These are phyloP conservation scores for Callorhinus ursinus DNA, from an alignment of 2,113 vertebrate species.

Conservation along the genomic window DNA sequence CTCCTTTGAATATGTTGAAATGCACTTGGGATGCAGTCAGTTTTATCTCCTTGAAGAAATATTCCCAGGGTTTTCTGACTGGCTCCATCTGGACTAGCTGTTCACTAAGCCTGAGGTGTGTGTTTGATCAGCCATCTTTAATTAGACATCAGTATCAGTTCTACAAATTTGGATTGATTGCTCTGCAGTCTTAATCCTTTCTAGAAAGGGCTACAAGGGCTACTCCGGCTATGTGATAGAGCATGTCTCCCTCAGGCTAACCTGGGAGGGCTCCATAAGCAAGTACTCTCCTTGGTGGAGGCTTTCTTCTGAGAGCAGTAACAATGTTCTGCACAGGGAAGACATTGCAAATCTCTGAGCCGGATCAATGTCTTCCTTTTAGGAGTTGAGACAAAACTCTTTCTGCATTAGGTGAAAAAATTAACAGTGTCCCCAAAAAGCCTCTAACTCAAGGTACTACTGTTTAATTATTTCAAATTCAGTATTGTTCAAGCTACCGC, in stretches of 20 bases:
- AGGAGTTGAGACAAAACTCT: constrained; percentile 7
- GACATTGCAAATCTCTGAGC: not conserved
- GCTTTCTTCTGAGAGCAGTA: not conserved
- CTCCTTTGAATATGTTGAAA: not conserved
- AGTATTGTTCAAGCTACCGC: not conserved
- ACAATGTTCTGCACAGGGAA: not conserved
- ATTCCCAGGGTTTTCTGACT: not conserved
- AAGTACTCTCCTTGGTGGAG: not conserved
- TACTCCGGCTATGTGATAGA: not conserved
- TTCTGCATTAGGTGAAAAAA: not conserved
- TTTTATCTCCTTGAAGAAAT: not conserved
- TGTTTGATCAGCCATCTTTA: not conserved
- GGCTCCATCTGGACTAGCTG: not conserved
- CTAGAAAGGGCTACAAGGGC: not conserved
- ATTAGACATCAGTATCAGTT: not conserved
- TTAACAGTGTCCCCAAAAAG: not conserved
- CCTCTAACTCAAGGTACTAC: not conserved
- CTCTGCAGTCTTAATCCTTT: not conserved
- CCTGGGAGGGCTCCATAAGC: not conserved
- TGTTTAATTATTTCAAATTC: constrained; percentile 21
- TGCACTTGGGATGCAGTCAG: not conserved
- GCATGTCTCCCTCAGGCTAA: not conserved
- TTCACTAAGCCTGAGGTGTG: not conserved
- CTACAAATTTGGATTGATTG: not conserved
- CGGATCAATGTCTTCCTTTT: not conserved